Base-by-base conservation (phyloP, 2,888 invertebrate species). In the Shargacucullia verbasci region DNA sequence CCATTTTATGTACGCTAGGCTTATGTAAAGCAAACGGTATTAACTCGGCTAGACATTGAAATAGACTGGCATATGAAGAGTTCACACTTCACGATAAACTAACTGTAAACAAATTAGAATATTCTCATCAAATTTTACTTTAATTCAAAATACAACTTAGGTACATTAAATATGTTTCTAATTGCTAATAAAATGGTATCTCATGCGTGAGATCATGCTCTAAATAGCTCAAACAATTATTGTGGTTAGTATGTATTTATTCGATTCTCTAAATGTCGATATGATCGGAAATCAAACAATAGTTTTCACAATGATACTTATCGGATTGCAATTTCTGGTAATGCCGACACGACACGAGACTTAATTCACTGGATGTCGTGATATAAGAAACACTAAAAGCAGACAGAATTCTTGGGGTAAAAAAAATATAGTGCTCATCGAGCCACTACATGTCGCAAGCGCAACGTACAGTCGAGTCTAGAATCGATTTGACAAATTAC, bases 401-500 rank as follows among this genome's bases (percentile, higher is more conserved):
- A 57, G 12, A 45, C 45, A 11, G 14, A 29, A 64, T 70, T 53
- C 65, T 37, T 39, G 49, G 33, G 46, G 20, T 44, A 68, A 64
- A 45, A 50, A 66, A 61, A 49, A 48, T 20, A 20, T 20, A 61
- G 40, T 57, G 49, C 34, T 67, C 59, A 65, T 48, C 60, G 64
- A 60, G 52, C 60, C 73, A 64, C 27, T 59, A 53, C 50, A 45
- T 68, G 60, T 61, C 29, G 29, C 9, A 20, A 20, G 20, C 62
- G 78, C 73, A 78, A 75, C 49, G 40, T 39, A 57, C 54, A 61
- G 45, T 47, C 59, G 62, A 72, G 67, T 64, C 70, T 73, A 70
- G 73, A 79, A 82, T 81, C 79, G 77, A 82, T 83, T 82, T 76
- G 75, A 80, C 74, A 73, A 79, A 82, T 86, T 86, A 84, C 85